A percentile compares a stretch with the other conserved stretches of the same genome.
Conservation (phyloP, 2,113 vertebrate genomes). For the Oenanthe melanoleuca region DNA sequence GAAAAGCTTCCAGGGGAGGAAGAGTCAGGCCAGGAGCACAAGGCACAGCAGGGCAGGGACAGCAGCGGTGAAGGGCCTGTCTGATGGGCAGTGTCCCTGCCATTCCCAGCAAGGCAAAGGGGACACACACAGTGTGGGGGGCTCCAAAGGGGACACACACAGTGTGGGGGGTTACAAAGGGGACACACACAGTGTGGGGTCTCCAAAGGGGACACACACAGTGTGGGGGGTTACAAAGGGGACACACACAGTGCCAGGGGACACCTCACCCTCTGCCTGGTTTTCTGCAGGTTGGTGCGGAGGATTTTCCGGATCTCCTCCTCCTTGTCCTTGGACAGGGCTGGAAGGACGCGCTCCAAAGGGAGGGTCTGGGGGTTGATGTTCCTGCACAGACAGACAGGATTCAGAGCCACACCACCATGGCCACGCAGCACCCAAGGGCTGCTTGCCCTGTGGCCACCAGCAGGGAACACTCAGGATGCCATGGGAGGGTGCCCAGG, state of each 20-base stretch:
- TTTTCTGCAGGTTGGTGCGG: conserved; percentile 92
- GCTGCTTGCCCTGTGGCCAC: background rate
- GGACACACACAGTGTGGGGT: too few species aligned
- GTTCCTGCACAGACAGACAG: conserved; percentile 77
- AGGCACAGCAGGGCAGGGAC: background rate
- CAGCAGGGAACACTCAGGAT: background rate
- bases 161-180: too few species aligned
- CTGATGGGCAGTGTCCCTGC: background rate
- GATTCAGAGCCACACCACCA: background rate
- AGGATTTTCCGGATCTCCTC: conserved; percentile 97
- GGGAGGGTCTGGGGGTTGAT: conserved; percentile 86
- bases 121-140: background rate
- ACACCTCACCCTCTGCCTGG: conserved; percentile 89
- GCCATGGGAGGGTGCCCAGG: fast-evolving
- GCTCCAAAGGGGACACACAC: too few species aligned
- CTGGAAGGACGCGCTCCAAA: conserved; percentile 80
- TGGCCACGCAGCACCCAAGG: fast-evolving
- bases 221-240: too few species aligned
- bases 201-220: too few species aligned
- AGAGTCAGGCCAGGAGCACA: background rate
- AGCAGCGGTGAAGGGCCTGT: background rate
- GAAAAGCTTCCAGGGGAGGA: background rate
- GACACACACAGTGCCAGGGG: background rate
- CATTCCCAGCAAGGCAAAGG: background rate
- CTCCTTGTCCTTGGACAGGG: conserved; percentile 90